Evolutionary conservation across 2,888 invertebrate species (phyloP).

Genomic region (Drepana falcataria): DNA sequence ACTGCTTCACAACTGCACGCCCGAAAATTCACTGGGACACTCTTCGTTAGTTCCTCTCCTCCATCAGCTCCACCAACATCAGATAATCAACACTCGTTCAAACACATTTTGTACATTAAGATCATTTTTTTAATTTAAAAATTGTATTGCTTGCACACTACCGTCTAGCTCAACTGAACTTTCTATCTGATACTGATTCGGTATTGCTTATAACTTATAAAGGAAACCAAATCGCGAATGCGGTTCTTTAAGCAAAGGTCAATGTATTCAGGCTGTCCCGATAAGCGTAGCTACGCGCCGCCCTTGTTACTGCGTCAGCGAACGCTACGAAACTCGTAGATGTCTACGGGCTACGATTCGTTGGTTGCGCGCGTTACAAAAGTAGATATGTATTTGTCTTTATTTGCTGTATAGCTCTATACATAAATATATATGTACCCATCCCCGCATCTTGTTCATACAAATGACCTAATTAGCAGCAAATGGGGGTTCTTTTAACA

Average conservation of each 20-base stretch:
- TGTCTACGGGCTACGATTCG: conserved; percentile 61
- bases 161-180: background rate
- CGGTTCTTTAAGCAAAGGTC: conserved; percentile 49
- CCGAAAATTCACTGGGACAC: background rate
- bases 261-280: conserved; percentile 46
- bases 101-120: background rate
- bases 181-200: background rate
- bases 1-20: conserved; percentile 2
- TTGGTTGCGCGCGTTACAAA: conserved; percentile 23
- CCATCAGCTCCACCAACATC: conserved; percentile 16
- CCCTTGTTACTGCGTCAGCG: conserved; percentile 60
- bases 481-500: too few relatives aligned
- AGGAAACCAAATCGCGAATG: conserved; percentile 23
- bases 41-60: background rate
- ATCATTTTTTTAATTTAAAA: too few relatives aligned
- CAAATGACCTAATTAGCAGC: conserved; percentile 36
- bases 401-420: conserved; percentile 33
- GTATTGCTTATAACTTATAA: background rate
- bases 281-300: conserved; percentile 56
- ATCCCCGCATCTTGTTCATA: conserved; percentile 22
- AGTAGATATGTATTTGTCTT: conserved; percentile 36
- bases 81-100: background rate
- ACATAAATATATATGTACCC: too few relatives aligned
- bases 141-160: background rate
- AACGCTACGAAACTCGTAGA: conserved; percentile 66